A percentile compares a stretch with the other conserved stretches of the same genome.
These are phyloP conservation scores for Thalassarche chlororhynchos DNA, from an alignment of 2,113 vertebrate genomes.

Conservation along the genomic window DNA sequence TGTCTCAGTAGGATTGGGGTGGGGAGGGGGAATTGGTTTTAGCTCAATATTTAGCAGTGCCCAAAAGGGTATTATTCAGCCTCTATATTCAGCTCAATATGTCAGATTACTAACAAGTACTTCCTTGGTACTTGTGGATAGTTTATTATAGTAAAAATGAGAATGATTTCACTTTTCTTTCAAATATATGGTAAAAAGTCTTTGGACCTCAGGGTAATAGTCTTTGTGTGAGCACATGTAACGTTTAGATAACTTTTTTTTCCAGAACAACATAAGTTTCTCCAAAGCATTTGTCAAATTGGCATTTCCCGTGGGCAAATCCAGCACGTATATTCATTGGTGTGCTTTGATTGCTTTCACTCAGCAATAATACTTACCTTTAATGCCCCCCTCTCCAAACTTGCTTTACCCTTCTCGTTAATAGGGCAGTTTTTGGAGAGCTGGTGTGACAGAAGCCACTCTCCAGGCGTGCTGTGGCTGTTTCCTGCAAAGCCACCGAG, in stretches of 20 bases:
- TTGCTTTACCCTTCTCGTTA: background rate
- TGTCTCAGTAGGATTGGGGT: background rate
- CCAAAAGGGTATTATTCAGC: background rate
- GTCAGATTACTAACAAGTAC: background rate
- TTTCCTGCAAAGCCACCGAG: rapidly evolving
- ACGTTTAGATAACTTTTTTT: background rate
- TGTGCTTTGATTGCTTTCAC: background rate
- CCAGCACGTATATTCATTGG: background rate
- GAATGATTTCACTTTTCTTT: background rate
- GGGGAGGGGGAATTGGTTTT: background rate
- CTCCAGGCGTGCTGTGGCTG: background rate
- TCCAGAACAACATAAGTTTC: background rate
- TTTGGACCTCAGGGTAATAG: background rate
- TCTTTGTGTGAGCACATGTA: background rate
- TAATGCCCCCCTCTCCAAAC: background rate
- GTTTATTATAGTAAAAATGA: background rate
- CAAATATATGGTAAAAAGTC: background rate
- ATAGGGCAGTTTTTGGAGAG: background rate
- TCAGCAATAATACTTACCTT: background rate
- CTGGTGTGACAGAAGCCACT: background rate
- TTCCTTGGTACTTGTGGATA: background rate
- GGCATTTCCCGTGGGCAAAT: background rate
- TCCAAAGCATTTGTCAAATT: background rate
- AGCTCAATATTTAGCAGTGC: background rate
- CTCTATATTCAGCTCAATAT: background rate